A percentile compares a stretch with the other conserved stretches of the same genome.
Conservation (phyloP, 1,140 invertebrate species). For the Mya arenaria region DNA sequence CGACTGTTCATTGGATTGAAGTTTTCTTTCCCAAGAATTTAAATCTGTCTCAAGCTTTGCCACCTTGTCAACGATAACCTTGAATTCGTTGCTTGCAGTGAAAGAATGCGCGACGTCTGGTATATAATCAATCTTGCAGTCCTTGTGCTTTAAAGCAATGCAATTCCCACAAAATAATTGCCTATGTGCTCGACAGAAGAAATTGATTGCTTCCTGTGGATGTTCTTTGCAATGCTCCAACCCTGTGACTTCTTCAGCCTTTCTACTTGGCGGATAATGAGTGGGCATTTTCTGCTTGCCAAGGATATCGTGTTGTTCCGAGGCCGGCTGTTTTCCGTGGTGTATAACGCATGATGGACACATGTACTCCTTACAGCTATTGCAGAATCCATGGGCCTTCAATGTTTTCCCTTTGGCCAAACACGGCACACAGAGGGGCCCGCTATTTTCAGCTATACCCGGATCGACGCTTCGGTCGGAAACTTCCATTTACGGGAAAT, state of each 20-base stretch:
- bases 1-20: not conserved
- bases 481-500: no score
- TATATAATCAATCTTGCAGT: constrained; percentile 1
- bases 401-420: not conserved
- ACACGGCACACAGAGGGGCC: not conserved
- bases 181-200: constrained; percentile 9
- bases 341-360: not conserved
- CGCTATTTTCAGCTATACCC: no score
- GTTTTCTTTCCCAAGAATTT: no score
- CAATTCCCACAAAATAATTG: not conserved
- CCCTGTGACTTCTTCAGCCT: not conserved
- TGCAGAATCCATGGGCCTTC: not conserved
- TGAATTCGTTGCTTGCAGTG: not conserved
- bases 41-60: not conserved
- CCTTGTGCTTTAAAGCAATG: not conserved
- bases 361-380: not conserved
- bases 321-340: not conserved
- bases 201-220: not conserved
- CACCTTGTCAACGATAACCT: not conserved
- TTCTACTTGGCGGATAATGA: not conserved
- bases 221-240: not conserved
- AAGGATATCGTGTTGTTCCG: not conserved
- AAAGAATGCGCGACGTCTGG: not conserved
- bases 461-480: no score
- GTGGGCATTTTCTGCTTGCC: not conserved